Conservation (phyloP, 2,888 invertebrate genomes). For the Acrocyrtus sp. region DNA sequence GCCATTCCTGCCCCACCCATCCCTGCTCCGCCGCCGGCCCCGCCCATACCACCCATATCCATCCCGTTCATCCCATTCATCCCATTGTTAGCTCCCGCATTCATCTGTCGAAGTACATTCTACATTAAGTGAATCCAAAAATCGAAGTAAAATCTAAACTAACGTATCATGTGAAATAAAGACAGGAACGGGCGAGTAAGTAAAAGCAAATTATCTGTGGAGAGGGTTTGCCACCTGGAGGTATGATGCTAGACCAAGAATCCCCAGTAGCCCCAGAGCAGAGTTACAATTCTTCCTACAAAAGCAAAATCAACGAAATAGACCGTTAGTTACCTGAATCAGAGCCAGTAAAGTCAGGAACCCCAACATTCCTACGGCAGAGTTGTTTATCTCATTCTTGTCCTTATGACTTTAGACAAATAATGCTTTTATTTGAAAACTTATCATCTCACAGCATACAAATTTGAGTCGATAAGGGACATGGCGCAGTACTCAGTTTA, state of each 20-base stretch:
- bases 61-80: too few species aligned
- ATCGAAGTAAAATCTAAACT: too few species aligned
- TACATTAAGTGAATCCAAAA: too few species aligned
- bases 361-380: constrained; percentile 35
- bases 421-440: too few species aligned
- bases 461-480: too few species aligned
- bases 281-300: constrained; percentile 51
- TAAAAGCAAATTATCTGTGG: background rate
- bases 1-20: too few species aligned
- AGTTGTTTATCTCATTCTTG: constrained; percentile 21
- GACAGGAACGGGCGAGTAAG: background rate
- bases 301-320: background rate
- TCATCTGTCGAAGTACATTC: constrained; percentile 36
- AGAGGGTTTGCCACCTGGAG: constrained; percentile 36
- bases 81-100: too few species aligned
- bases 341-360: constrained; percentile 31
- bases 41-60: too few species aligned
- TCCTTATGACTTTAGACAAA: constrained; percentile 7
- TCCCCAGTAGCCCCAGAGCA: constrained; percentile 47
- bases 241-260: constrained; percentile 45
- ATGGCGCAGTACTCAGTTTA: too few species aligned
- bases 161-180: too few species aligned
- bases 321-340: constrained; percentile 23
- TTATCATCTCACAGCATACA: too few species aligned
- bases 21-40: too few species aligned